Conservation (phyloP, 2,113 vertebrate genomes). For the Pristiophorus japonicus region DNA sequence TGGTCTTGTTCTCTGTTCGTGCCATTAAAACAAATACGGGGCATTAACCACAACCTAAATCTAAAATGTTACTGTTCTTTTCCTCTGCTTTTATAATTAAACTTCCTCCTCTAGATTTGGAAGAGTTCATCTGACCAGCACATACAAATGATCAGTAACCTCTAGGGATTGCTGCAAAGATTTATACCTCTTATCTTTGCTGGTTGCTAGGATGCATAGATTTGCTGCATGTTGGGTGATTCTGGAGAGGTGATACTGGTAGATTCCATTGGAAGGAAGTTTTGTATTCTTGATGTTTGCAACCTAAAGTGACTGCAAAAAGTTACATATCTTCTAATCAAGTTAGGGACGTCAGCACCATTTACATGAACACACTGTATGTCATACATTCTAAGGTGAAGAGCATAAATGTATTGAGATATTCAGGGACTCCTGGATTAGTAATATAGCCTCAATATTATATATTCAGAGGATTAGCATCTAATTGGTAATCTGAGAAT, state of each 20-base stretch:
- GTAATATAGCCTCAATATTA: background rate
- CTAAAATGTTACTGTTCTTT: background rate
- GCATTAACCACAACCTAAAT: background rate
- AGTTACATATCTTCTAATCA: background rate
- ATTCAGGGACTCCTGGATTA: background rate
- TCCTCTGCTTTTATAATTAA: background rate
- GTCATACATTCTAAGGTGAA: too few relatives aligned
- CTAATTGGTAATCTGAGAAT: background rate
- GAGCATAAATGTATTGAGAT: background rate
- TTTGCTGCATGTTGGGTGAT: background rate
- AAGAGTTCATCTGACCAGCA: background rate
- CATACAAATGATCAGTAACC: background rate
- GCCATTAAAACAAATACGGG: background rate
- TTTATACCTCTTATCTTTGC: background rate
- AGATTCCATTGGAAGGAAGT: background rate
- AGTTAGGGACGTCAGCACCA: background rate
- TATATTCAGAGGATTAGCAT: background rate
- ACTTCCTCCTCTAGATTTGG: background rate
- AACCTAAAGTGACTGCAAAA: background rate
- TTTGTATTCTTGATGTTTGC: background rate
- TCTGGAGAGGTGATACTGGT: background rate
- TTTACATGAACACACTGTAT: background rate
- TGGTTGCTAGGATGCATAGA: background rate
- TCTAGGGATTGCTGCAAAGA: background rate
- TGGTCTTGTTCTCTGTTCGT: background rate